Conservation (phyloP, 2,888 invertebrate species). For the Acanthoscelides obtectus region DNA sequence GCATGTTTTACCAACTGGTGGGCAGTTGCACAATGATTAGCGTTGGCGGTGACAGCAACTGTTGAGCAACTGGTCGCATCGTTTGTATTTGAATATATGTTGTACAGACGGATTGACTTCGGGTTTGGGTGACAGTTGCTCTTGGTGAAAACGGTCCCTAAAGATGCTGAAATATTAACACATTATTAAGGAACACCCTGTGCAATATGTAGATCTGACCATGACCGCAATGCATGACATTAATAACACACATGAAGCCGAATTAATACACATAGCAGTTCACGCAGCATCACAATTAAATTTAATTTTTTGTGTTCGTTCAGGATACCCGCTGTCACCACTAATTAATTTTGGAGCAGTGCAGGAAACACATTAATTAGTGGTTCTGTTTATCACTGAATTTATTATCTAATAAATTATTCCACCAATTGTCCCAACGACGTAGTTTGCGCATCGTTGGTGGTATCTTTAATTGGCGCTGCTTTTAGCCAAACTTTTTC, state of each 20-base stretch:
- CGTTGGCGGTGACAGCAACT: too few species aligned
- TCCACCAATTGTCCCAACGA: background rate
- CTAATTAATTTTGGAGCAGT: background rate
- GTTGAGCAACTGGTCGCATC: too few species aligned
- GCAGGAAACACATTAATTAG: background rate
- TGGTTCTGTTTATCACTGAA: background rate
- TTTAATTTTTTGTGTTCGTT: background rate
- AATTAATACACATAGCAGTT: background rate
- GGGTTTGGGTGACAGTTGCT: too few species aligned
- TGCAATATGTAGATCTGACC: too few species aligned
- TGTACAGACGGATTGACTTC: too few species aligned
- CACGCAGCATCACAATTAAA: background rate
- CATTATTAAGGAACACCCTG: too few species aligned
- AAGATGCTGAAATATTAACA: too few species aligned
- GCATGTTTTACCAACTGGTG: too few species aligned
- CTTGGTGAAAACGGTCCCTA: too few species aligned
- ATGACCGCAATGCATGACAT: background rate
- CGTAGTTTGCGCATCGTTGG: background rate
- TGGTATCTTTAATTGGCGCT: background rate
- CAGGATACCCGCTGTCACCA: background rate
- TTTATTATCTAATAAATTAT: background rate
- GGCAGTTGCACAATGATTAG: too few species aligned
- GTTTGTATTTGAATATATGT: too few species aligned
- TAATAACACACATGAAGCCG: background rate
- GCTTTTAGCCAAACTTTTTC: background rate